Evolutionary conservation across 2,888 invertebrate genomes (phyloP), one percentile per base, ranked within the genome.

Genomic region (Dryobotodes eremita): DNA sequence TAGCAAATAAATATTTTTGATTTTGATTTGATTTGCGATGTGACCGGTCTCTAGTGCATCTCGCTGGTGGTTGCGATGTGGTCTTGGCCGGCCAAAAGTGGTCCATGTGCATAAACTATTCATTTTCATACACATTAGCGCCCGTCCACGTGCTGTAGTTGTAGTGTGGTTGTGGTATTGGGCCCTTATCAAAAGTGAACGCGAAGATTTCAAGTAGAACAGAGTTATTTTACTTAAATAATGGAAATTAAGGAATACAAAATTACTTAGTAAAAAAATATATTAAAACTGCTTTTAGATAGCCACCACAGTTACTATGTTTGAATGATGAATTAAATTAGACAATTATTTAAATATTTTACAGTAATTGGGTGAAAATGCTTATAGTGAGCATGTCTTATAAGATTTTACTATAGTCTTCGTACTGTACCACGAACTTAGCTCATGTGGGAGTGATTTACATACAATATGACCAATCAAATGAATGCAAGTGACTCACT

Each of bases 321-420:
- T 55, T 73, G 13, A 48, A n/a, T 31, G 1, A 71, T 50, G 0
- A 20, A 65, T 36, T 17, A 20, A 46, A 36, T 66, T 5, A 17
- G 36, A 68, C 20, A 6, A 73, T 42, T 3, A 46, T 73, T 71
- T 26, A 20, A 55, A 57, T 69, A 70, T 70, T 23, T 57, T 20
- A 57, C 26, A 46, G 11, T 42, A 3, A 36, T 23, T 68, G 11
- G 3, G 8, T 17, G 7, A 70, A 20, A 23, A 42, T 26, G 26
- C 20, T 15, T 23, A 23, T 10, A 55, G 23, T 31, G 46, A 70
- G 23, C 26, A 70, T 42, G 64, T 53, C 53, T 3, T 72, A n/a
- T 46, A 26, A 26, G 2, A 26, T 26, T 50, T 68, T 48, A 50
- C 15, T 23, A 26, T 26, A 13, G 20, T 26, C 48, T 70, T 70